Conservation (phyloP, 2,113 vertebrate species). For the Coptodon bakossiorum region DNA sequence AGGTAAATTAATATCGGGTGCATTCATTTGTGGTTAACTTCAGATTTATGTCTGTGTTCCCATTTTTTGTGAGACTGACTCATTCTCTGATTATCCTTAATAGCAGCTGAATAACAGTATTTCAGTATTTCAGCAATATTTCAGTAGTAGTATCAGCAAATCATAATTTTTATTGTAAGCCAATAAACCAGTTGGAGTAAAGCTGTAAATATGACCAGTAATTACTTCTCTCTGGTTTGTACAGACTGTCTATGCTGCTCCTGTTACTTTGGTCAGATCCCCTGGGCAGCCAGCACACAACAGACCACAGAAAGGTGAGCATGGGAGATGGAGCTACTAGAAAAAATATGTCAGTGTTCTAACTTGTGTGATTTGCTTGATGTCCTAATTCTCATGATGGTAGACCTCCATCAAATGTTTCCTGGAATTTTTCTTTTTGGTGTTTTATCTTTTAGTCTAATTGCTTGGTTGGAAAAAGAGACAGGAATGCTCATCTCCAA, state of each 20-base stretch:
- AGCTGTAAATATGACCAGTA: neutral
- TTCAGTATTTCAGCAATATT: neutral
- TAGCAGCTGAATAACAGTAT: neutral
- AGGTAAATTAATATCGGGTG: slow-evolving; percentile 35
- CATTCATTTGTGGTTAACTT: neutral
- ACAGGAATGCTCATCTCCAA: neutral
- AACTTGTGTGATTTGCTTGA: neutral
- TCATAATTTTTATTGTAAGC: neutral
- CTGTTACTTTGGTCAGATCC: slow-evolving; percentile 72
- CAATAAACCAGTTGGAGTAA: neutral
- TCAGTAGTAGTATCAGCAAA: neutral
- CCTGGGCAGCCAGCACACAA: slow-evolving; percentile 73
- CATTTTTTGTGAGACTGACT: neutral
- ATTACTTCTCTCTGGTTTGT: neutral
- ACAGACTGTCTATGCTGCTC: slow-evolving; percentile 45
- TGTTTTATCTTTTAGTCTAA: neutral
- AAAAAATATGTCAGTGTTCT: neutral
- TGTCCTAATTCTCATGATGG: neutral
- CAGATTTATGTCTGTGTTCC: neutral
- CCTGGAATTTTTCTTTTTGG: neutral
- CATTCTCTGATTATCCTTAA: neutral
- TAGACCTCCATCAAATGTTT: neutral
- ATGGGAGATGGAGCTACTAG: neutral
- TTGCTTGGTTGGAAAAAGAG: neutral
- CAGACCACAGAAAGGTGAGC: slow-evolving; percentile 87